Base-by-base conservation (phyloP, 2,797 vertebrate species). In the Enteromius mattozi region DNA sequence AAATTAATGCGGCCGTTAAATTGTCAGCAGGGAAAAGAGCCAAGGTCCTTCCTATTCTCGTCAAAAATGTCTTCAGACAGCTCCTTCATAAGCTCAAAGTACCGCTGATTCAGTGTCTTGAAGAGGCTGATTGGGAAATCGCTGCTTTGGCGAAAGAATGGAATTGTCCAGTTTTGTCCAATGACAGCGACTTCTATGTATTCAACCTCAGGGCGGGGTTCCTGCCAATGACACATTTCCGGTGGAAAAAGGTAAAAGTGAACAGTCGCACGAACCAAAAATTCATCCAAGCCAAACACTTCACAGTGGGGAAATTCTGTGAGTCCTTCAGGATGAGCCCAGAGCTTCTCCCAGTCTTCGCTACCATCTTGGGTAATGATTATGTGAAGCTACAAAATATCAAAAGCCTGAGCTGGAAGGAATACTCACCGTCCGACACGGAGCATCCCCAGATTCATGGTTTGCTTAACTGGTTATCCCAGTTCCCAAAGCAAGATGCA, bases 171-270 rank as follows among this genome's bases (percentile, higher is more conserved):
- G 94, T 98, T 19, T 92, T 98, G 2, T 96, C 97, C 0, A 87
- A 91, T 0, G 96, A 97, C 86, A 97, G 95, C 56, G 96, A 97
- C 89, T 97, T 98, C 85, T 97, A 91, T 88, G 92, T 97, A 81
- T 97, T 96, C 83, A 90, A 95, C 54, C 89, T 97, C 37, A 89
- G 89, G 0, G 90, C n/a, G 9, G 97, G 97, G 0, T 91, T 96
- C 87, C 93, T 96, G 87, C 96, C 95, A 0, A 56, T 95, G 30
- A 86, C 35, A 30, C 87, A 93, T 74, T 97, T 98, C 89, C 87
- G 90, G 24, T 98, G 97, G 97, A 56, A 54, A 87, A 87, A 91
- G 4, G 3, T 92, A 42, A 65, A 35, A 61, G 51, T 27, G 2
- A 4, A 42, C 0, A 89, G 79, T 4, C 87, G 59, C 49, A 42